phyloP scores from a whole-genome alignment of 1,140 invertebrate genomes.

The Asobara japonica region DNA sequence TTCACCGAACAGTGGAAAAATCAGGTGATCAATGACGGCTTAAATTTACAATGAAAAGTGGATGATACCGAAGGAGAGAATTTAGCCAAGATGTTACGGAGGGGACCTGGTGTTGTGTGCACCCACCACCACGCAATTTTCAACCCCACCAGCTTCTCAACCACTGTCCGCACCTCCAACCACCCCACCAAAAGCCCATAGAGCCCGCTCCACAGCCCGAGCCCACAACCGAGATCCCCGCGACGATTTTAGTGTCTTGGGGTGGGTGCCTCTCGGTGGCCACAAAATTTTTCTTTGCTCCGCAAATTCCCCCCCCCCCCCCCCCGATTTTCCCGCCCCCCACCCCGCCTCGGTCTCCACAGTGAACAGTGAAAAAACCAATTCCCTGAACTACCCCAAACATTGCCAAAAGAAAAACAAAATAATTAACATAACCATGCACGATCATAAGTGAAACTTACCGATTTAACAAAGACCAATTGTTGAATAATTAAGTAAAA shows the following conservation, averaged over 20 bases:
- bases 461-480: no score
- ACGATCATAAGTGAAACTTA: no score
- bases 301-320: background rate
- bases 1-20: slow-evolving; percentile 14
- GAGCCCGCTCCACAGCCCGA: slow-evolving; percentile 59
- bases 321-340: no score
- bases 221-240: slow-evolving; percentile 62
- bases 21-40: slow-evolving; percentile 37
- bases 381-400: no score
- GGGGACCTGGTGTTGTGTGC: slow-evolving; percentile 50
- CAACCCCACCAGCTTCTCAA: slow-evolving; percentile 67
- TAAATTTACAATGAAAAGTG: no score
- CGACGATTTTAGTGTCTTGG: slow-evolving; percentile 67
- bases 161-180: slow-evolving; percentile 66
- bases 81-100: slow-evolving; percentile 43
- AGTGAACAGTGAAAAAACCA: no score
- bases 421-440: no score
- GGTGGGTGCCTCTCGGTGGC: slow-evolving; percentile 64
- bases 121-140: slow-evolving; percentile 67
- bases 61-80: slow-evolving; percentile 56
- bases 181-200: slow-evolving; percentile 61
- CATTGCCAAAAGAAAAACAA: no score
- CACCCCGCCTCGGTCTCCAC: no score
- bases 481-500: no score
- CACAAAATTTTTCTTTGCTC: slow-evolving; percentile 49